phyloP scores from a whole-genome alignment of 2,888 invertebrate genomes.

The Polyploca ridens region DNA sequence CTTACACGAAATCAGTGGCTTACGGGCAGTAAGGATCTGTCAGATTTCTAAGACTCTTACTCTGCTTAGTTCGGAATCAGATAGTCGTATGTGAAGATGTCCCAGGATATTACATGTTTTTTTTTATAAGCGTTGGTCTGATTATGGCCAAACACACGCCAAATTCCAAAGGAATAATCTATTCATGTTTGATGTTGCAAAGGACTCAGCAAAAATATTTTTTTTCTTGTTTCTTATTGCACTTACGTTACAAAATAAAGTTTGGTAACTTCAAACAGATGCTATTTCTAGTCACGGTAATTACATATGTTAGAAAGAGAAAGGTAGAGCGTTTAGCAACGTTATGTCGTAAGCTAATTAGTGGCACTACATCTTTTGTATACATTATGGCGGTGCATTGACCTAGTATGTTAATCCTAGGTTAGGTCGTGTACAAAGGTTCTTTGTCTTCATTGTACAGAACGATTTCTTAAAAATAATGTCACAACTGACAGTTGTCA shows the following conservation, averaged over 20 bases:
- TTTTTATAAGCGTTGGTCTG: too few species aligned
- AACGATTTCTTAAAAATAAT: neutral
- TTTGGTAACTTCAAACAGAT: constrained; percentile 15
- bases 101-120: too few species aligned
- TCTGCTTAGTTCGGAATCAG: too few species aligned
- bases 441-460: neutral
- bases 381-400: constrained; percentile 1
- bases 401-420: constrained; percentile 13
- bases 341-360: constrained; percentile 17
- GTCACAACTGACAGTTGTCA: too few species aligned
- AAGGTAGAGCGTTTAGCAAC: constrained; percentile 16
- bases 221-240: constrained; percentile 1
- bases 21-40: too few species aligned
- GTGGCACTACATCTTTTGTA: constrained; percentile 14
- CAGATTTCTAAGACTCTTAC: too few species aligned
- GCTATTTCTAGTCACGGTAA: constrained; percentile 15
- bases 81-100: too few species aligned
- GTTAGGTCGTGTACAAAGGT: neutral
- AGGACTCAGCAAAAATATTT: neutral
- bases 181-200: neutral
- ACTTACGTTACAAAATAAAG: constrained; percentile 14
- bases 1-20: too few species aligned
- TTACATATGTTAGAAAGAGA: constrained; percentile 20
- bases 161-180: neutral
- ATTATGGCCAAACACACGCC: neutral